Evolutionary conservation across 2,113 vertebrate genomes (phyloP), one percentile per base, ranked within the genome.

Genomic region (Raphicerus campestris): DNA sequence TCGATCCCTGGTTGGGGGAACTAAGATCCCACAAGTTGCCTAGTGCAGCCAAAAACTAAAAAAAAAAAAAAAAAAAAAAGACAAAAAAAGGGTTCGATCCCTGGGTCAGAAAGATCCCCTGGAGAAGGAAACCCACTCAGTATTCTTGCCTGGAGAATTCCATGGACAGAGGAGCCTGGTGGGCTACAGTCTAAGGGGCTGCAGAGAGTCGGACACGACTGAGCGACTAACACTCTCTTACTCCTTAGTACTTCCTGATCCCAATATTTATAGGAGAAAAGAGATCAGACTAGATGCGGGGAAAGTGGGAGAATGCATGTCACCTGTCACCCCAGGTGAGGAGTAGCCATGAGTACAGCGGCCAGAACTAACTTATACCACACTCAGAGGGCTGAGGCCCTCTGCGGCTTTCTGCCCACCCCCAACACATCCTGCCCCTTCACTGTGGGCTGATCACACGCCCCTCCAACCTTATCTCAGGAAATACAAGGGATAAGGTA

Each of bases 321-420:
- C 42, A 26, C 11, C 17, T 28, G 56, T 39, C 14, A 5, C 28
- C 45, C n/a, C 0, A 7, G 30, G 24, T 73, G 8, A n/a, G 66
- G n/a, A 49, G 3, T 0, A 26, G 7, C 58, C 39, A 7, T 0
- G 10, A 81, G 28, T 0, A 14, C 39, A 30, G 39, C 4, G 45
- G 26, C 19, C 61, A 42, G 87, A 61, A 66, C 32, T 6, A 1
- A 20, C 58, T 42, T 10, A 45, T 0, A 17, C 30, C 56, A 17
- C 53, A 4, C 22, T 9, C 16, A 6, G 49, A 11, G 61, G 66
- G 56, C 49, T 51, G 53, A 87, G 22, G 51, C n/a, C 75, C 30
- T 53, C 73, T 10, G 39, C 2, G 32, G 13, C 49, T 53, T 35
- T n/a, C 17, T 10, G n/a, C 10, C 22, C 16, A 2, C 10, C 5